Evolutionary conservation across 2,888 invertebrate genomes (phyloP).

Genomic region (Stomorhina lunata): DNA sequence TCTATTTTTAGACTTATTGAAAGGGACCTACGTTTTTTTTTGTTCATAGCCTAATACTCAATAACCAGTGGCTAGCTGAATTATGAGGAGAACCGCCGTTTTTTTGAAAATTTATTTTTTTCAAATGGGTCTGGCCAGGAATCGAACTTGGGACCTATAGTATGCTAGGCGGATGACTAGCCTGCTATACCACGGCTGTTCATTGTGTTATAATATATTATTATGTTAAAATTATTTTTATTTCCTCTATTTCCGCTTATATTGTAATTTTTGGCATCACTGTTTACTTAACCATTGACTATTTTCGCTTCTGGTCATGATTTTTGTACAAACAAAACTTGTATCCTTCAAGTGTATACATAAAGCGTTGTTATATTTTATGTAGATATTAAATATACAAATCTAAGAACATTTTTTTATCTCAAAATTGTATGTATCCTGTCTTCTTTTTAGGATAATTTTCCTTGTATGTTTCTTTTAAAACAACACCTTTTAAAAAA

Average conservation of each 20-base stretch:
- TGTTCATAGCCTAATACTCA: no score
- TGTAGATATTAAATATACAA: not conserved
- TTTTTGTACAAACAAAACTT: not conserved
- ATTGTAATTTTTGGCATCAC: not conserved
- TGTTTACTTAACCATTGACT: not conserved
- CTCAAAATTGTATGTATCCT: constrained; percentile 4
- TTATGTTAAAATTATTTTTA: not conserved
- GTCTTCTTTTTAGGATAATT: not conserved
- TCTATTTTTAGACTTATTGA: no score
- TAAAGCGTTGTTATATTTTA: not conserved
- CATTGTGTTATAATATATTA: no score
- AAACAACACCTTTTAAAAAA: constrained; percentile 13
- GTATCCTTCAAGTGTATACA: not conserved
- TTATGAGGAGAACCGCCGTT: no score
- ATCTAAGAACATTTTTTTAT: not conserved
- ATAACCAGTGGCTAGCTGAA: no score
- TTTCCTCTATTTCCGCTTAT: not conserved
- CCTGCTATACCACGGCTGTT: no score
- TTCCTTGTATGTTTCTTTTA: not conserved
- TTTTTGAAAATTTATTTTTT: no score
- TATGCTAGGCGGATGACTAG: no score
- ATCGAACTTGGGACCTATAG: no score
- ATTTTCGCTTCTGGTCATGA: not conserved
- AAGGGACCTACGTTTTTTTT: no score
- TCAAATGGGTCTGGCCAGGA: no score